Base-by-base conservation (phyloP, 2,888 invertebrate genomes). In the Lacanobia oleracea region DNA sequence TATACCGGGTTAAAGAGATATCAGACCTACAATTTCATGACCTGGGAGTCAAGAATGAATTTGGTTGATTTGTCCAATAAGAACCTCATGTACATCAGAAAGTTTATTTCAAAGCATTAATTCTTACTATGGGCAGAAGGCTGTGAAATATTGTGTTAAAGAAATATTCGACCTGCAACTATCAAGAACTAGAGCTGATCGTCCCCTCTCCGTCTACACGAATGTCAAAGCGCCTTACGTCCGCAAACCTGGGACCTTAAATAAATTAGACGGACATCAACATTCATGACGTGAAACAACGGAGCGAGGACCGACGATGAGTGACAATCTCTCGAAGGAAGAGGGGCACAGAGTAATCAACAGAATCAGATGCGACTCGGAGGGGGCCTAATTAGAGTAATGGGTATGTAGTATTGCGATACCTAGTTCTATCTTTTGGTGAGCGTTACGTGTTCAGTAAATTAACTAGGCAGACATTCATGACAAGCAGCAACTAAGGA, bases 201-300 rank as follows among this genome's bases (percentile, higher is more conserved):
- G 27, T 27, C 3, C 27, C 27, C 27, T 27, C 27, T 27, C 27
- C 27, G 27, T 27, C 27, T 27, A 27, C 27, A 27, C 8, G 0
- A 16, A 65, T 33, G n/a, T 56, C 40, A 77, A 56, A 69, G 27
- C 27, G 21, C 59, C 67, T 21, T 66, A 77, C 33, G 40, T 61
- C 59, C 12, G 23, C 66, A 67, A 67, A 83, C 72, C 63, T 65
- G 59, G 53, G 77, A 79, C 80, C 74, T 75, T 80, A 82, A 82
- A 85, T 77, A 81, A 81, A 86, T 86, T 78, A 83, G 72, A 63
- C 59, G 64, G 61, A 67, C 71, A 86, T 86, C 76, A 84, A 81
- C 71, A 84, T 86, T 84, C 77, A 56, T 66, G 76, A 61, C 79
- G 69, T 73, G 79, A 72, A 23, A 68, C 77, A 45, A 16, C 64